phyloP scores from a whole-genome alignment of 2,888 invertebrate species.

The Ophraella communa region DNA sequence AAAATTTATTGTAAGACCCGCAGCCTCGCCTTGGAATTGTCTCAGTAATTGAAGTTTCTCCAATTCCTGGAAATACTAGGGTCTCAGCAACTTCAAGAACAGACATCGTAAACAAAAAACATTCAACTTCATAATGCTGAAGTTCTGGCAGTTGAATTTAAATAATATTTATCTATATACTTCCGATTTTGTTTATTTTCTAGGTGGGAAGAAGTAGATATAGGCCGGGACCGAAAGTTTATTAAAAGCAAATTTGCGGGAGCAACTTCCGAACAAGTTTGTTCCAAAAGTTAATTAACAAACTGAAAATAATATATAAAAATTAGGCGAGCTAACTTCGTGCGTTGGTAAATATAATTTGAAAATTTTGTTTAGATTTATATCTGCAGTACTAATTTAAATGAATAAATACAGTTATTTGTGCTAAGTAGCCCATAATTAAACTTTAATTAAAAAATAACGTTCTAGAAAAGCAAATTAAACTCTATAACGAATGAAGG shows the following conservation, averaged over 20 bases:
- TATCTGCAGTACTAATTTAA: slow-evolving; percentile 24
- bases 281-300: slow-evolving; percentile 34
- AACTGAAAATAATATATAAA: slow-evolving; percentile 23
- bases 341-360: slow-evolving; percentile 24
- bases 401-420: slow-evolving; percentile 17
- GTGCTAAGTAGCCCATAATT: slow-evolving; percentile 9
- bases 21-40: slow-evolving; percentile 36
- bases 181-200: slow-evolving; percentile 29
- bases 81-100: slow-evolving; percentile 35
- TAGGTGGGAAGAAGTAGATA: slow-evolving; percentile 24
- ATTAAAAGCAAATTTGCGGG: slow-evolving; percentile 31
- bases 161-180: slow-evolving; percentile 36
- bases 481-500: slow-evolving; percentile 3
- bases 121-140: slow-evolving; percentile 40
- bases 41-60: slow-evolving; percentile 42
- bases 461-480: neutral
- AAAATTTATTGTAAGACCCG: slow-evolving; percentile 35
- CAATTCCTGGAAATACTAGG: slow-evolving; percentile 39
- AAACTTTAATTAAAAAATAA: slow-evolving; percentile 12
- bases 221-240: slow-evolving; percentile 31
- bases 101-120: slow-evolving; percentile 41
- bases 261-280: slow-evolving; percentile 28
- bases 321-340: slow-evolving; percentile 15
- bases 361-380: slow-evolving; percentile 29
- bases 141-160: slow-evolving; percentile 37